A percentile compares a stretch with the other conserved stretches of the same genome.
These are phyloP conservation scores for Hofmannophila pseudospretella DNA, from an alignment of 2,888 invertebrate genomes.

Conservation along the genomic window DNA sequence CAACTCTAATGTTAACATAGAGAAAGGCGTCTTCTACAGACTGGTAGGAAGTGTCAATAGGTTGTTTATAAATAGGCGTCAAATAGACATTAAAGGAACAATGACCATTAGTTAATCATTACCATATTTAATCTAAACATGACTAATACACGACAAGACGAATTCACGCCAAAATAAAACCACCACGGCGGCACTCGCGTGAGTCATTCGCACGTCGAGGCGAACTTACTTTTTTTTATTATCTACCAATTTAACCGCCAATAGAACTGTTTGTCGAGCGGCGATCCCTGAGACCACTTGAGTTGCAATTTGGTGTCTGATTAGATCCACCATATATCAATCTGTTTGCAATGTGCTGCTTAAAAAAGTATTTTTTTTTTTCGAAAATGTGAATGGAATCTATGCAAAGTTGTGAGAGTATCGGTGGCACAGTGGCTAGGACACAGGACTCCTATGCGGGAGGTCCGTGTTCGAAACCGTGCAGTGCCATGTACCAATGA, in stretches of 20 bases:
- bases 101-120: background rate
- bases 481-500: no score
- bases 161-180: constrained; percentile 39
- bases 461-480: no score
- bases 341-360: background rate
- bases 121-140: constrained; percentile 23
- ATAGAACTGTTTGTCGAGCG: constrained; percentile 43
- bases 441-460: no score
- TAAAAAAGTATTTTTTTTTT: no score
- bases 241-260: constrained; percentile 52
- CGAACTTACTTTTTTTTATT: constrained; percentile 50
- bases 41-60: no score
- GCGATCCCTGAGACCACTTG: background rate
- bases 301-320: constrained; percentile 2
- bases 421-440: no score
- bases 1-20: no score
- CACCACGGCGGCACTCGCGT: constrained; percentile 28
- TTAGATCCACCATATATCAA: background rate
- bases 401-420: no score
- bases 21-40: no score
- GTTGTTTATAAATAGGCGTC: background rate
- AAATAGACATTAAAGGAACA: background rate
- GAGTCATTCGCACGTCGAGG: constrained; percentile 39
- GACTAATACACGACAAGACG: constrained; percentile 37
- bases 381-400: no score